These are phyloP conservation scores for Agriotes lineatus DNA, from an alignment of 2,888 invertebrate genomes.

Conservation along the genomic window DNA sequence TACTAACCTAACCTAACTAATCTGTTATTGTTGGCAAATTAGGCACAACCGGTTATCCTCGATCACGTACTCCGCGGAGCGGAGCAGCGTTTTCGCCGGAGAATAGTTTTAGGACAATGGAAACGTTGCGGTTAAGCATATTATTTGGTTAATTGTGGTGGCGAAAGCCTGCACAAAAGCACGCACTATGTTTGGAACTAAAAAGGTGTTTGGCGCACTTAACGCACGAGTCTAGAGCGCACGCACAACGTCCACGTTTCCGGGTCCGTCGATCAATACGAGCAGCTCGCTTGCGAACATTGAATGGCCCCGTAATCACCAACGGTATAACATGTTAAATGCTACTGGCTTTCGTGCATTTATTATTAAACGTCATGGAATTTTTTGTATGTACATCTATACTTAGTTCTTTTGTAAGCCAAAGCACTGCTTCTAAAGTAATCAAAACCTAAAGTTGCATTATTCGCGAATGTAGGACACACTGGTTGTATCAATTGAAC, in stretches of 20 bases:
- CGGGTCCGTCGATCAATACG: slow-evolving; percentile 37
- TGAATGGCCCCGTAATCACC: slow-evolving; percentile 16
- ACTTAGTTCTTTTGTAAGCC: no score
- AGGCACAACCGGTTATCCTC: no score
- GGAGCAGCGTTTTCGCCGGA: no score
- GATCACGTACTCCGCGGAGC: no score
- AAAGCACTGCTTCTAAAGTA: no score
- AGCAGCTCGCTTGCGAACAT: slow-evolving; percentile 8
- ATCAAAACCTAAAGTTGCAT: not conserved
- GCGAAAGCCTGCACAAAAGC: slow-evolving; percentile 5
- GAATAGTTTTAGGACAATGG: not conserved
- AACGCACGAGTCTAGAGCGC: slow-evolving; percentile 30
- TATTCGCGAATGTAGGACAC: not conserved
- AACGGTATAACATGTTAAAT: not conserved
- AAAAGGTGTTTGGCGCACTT: slow-evolving; percentile 32
- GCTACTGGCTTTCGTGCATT: not conserved
- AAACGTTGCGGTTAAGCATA: not conserved
- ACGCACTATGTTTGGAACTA: slow-evolving; percentile 11
- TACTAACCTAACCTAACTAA: no score
- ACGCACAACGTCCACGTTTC: slow-evolving; percentile 39
- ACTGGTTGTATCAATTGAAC: not conserved
- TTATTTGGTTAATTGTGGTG: slow-evolving; percentile 5
- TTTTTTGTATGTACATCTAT: no score
- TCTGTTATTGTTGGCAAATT: no score
- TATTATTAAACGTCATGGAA: no score